Evolutionary conservation across 2,797 vertebrate genomes (phyloP).

Genomic region (Rhinoraja longicauda): DNA sequence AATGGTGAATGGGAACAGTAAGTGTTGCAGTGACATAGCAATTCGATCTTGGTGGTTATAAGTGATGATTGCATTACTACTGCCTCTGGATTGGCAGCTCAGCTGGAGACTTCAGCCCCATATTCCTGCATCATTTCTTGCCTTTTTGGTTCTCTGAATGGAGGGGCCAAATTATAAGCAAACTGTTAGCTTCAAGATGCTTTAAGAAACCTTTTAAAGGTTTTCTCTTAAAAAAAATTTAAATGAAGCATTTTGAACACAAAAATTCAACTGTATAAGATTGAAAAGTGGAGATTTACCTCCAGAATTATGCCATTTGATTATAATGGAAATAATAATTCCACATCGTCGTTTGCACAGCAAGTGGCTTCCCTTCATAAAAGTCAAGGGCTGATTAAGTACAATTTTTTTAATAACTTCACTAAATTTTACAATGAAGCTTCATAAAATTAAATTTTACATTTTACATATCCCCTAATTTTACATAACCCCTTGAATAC

Average conservation of each 20-base stretch:
- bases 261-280: background rate
- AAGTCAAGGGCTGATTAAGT: background rate
- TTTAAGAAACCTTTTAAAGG: background rate
- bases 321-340: background rate
- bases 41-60: background rate
- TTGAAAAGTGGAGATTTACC: background rate
- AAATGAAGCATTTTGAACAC: background rate
- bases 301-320: background rate
- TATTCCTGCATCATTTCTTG: background rate
- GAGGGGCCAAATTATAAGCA: background rate
- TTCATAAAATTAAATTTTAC: background rate
- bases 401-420: background rate
- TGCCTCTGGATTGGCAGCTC: background rate
- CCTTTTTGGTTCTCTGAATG: background rate
- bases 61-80: background rate
- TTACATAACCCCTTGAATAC: background rate
- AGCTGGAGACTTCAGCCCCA: background rate
- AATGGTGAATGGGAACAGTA: background rate
- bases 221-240: background rate
- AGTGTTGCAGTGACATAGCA: background rate
- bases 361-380: background rate
- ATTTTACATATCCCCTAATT: background rate
- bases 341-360: background rate
- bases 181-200: background rate
- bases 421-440: background rate